Conservation (phyloP, 1,140 invertebrate genomes). For the Drosophila nebulosa region DNA sequence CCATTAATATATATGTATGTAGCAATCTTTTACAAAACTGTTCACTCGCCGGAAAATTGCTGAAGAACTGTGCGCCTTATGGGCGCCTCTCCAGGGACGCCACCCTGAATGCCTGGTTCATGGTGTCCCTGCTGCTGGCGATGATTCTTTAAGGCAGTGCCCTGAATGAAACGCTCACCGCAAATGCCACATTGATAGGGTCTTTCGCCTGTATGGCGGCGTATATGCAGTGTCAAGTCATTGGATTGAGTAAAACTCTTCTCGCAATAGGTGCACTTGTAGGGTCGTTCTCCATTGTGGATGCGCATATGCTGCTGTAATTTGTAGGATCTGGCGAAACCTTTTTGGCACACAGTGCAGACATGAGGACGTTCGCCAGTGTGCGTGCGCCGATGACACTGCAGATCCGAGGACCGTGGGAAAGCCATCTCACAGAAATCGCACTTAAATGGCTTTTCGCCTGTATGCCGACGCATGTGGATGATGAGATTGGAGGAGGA, state of each 20-base stretch:
- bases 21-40: neutral
- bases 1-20: neutral
- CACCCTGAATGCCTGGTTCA: slow-evolving; percentile 25
- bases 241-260: slow-evolving; percentile 84
- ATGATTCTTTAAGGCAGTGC: slow-evolving; percentile 75
- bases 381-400: slow-evolving; percentile 83
- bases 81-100: slow-evolving; percentile 2
- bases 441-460: slow-evolving; percentile 77
- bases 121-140: slow-evolving; percentile 59
- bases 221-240: slow-evolving; percentile 83
- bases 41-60: slow-evolving; percentile 20
- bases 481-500: slow-evolving; percentile 84
- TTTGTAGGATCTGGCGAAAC: slow-evolving; percentile 83
- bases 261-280: slow-evolving; percentile 84
- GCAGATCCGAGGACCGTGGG: slow-evolving; percentile 73
- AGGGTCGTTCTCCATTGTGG: slow-evolving; percentile 83
- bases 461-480: slow-evolving; percentile 84
- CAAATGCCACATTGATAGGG: slow-evolving; percentile 81
- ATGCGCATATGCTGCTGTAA: slow-evolving; percentile 84
- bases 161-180: slow-evolving; percentile 77
- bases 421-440: slow-evolving; percentile 76
- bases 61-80: slow-evolving; percentile 32
- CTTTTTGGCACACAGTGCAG: slow-evolving; percentile 83
- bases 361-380: slow-evolving; percentile 84
- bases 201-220: slow-evolving; percentile 83